Percentiles rank a stretch among this genome's conserved stretches.
These are phyloP conservation scores for Agapornis canus DNA, from an alignment of 2,797 vertebrate genomes.

Conservation along the genomic window DNA sequence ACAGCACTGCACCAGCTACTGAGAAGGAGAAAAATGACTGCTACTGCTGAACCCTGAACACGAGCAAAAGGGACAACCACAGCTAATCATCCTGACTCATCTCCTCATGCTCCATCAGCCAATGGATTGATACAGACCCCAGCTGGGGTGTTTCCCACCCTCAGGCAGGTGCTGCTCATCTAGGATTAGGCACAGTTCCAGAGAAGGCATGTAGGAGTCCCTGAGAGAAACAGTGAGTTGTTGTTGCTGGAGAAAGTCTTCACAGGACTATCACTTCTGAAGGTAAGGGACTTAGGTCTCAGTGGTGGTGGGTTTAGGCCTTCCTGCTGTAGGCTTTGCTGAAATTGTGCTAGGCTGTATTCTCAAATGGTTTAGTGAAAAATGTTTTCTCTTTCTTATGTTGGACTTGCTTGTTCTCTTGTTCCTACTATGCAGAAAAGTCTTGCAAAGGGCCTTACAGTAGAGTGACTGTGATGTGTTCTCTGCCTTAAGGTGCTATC, in stretches of 20 bases:
- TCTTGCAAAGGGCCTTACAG: background rate
- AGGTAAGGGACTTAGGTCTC: background rate
- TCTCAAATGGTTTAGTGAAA: background rate
- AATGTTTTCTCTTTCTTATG: background rate
- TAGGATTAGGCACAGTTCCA: background rate
- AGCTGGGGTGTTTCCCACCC: background rate
- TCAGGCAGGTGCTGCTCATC: background rate
- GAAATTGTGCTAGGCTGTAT: accelerated
- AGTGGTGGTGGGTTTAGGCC: accelerated
- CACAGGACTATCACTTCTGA: accelerated
- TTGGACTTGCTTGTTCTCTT: background rate
- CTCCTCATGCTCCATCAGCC: background rate
- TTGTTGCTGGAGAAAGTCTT: background rate
- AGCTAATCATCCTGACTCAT: accelerated
- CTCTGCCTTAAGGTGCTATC: background rate
- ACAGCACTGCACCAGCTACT: no score
- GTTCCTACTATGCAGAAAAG: background rate
- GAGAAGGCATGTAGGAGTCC: background rate
- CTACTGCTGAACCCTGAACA: no score
- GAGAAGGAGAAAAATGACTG: no score
- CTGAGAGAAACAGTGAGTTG: background rate
- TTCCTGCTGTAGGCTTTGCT: background rate
- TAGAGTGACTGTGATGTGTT: background rate
- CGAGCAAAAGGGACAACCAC: accelerated
- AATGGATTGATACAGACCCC: background rate